phyloP scores from a whole-genome alignment of 2,797 vertebrate genomes.

The Masticophis lateralis region DNA sequence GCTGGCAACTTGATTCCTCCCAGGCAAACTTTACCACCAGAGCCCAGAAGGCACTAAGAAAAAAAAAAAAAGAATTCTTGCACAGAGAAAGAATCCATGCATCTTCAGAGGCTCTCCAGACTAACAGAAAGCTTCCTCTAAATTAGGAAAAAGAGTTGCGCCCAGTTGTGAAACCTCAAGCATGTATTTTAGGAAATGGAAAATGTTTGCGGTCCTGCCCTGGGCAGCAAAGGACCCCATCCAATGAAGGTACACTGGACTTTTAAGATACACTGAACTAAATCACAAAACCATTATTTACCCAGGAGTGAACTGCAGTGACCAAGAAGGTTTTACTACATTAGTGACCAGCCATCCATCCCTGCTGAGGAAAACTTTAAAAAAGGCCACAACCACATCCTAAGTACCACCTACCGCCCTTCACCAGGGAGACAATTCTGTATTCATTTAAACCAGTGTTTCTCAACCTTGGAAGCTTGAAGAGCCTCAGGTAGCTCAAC shows the following conservation, averaged over 20 bases:
- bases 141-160: background rate
- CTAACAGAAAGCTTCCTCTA: background rate
- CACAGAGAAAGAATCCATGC: background rate
- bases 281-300: background rate
- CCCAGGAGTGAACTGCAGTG: background rate
- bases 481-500: too few species aligned
- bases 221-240: background rate
- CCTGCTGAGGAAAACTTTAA: background rate
- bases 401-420: background rate
- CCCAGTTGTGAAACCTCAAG: background rate
- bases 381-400: background rate
- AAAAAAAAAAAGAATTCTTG: background rate
- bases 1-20: background rate
- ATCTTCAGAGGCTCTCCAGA: background rate
- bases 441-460: background rate
- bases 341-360: background rate
- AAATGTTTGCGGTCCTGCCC: background rate
- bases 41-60: background rate
- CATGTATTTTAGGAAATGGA: rapidly evolving
- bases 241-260: background rate
- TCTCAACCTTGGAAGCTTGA: too few species aligned
- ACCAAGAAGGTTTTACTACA: background rate
- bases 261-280: background rate
- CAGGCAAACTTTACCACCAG: background rate
- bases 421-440: background rate